Conservation (phyloP, 2,888 invertebrate species). For the Spisula subtruncata region DNA sequence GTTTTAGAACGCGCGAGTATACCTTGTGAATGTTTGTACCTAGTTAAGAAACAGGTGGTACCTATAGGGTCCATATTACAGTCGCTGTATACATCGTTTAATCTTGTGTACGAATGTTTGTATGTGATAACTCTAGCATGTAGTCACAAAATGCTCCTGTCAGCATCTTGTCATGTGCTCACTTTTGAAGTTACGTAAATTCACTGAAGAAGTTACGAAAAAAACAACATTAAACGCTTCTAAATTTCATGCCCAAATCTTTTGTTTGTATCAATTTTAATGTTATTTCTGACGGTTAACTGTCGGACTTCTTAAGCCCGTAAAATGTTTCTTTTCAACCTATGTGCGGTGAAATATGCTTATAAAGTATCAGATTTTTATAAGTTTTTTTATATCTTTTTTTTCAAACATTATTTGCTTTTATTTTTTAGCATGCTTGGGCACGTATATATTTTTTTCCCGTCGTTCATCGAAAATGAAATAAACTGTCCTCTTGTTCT, state of each 20-base stretch:
- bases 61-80: neutral
- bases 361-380: neutral
- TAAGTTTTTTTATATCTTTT: no score
- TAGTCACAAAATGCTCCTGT: neutral
- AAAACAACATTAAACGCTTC: neutral
- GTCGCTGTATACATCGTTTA: neutral
- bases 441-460: neutral
- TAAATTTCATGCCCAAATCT: neutral
- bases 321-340: neutral
- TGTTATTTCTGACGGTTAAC: neutral
- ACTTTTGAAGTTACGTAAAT: slow-evolving; percentile 11
- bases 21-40: no score
- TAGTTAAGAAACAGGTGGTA: neutral
- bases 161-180: neutral
- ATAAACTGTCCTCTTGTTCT: no score
- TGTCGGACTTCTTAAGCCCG: neutral
- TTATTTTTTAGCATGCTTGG: neutral
- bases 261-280: slow-evolving; percentile 1
- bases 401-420: no score
- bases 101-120: neutral
- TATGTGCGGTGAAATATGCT: neutral
- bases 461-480: neutral
- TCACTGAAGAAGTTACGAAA: neutral
- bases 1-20: neutral
- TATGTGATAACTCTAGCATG: neutral